phyloP scores from a whole-genome alignment of 2,113 vertebrate genomes.

The Amia ocellicauda region DNA sequence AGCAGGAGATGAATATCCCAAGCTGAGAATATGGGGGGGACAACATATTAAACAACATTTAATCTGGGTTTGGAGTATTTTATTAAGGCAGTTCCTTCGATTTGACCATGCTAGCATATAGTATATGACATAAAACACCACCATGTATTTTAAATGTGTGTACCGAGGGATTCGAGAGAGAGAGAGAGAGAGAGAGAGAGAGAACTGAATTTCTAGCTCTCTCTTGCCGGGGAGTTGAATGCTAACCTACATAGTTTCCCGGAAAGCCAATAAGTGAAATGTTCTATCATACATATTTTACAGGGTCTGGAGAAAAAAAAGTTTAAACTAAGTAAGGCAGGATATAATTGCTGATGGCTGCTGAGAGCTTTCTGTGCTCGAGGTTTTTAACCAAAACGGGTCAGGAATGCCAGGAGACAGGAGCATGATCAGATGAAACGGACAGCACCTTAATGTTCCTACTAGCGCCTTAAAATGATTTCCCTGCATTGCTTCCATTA shows the following conservation, averaged over 20 bases:
- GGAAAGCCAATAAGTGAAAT: constrained; percentile 33
- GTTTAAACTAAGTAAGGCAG: constrained; percentile 39
- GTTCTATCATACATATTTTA: constrained; percentile 55
- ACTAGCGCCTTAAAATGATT: constrained; percentile 10
- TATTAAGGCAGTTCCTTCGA: no score
- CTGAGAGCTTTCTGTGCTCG: constrained; percentile 16
- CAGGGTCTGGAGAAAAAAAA: constrained; percentile 28
- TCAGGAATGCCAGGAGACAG: no score
- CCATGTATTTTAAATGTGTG: no score
- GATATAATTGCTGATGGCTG: constrained; percentile 15
- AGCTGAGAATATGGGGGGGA: no score
- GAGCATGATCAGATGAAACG: neutral
- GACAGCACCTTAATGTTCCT: neutral
- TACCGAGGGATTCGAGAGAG: constrained; percentile 35
- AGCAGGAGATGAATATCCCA: no score
- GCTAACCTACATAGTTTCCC: constrained; percentile 34
- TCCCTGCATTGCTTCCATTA: constrained; percentile 49
- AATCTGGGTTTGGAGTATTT: no score
- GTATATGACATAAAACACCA: no score
- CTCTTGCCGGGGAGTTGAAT: constrained; percentile 32
- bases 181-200: no score
- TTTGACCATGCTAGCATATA: no score
- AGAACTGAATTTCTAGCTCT: no score
- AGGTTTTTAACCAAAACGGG: neutral
- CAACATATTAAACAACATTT: no score